phyloP scores from a whole-genome alignment of 2,797 vertebrate genomes.

The Nannoperca australis region DNA sequence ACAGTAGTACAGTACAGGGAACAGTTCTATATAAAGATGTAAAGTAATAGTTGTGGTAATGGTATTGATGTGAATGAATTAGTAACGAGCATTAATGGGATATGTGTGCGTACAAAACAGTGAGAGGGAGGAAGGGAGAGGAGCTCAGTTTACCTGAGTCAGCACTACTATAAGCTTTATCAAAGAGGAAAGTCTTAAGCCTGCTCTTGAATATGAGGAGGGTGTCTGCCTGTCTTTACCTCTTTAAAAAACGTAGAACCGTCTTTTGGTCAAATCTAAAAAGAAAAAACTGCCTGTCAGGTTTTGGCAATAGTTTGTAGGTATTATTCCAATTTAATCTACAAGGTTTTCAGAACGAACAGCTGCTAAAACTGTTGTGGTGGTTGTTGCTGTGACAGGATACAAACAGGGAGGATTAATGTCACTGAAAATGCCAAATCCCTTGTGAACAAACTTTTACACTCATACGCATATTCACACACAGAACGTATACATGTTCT shows the following conservation, averaged over 20 bases:
- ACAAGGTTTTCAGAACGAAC: conserved; percentile 10
- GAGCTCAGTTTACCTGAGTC: too few species aligned
- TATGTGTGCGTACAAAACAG: too few species aligned
- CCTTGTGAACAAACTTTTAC: conserved; percentile 47
- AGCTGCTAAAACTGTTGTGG: conserved; percentile 34
- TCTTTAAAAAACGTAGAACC: background rate
- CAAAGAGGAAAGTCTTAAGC: too few species aligned
- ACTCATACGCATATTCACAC: conserved; percentile 37
- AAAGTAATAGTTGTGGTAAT: too few species aligned
- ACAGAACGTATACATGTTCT: conserved; percentile 26
- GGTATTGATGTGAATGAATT: too few species aligned
- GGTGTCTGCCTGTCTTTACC: background rate
- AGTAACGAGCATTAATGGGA: too few species aligned
- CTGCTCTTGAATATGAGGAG: too few species aligned
- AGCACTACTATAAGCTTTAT: too few species aligned
- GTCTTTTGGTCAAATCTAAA: conserved; percentile 1
- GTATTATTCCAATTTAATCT: conserved; percentile 30
- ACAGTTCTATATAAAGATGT: too few species aligned
- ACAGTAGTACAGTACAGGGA: too few species aligned
- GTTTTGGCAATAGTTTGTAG: conserved; percentile 3
- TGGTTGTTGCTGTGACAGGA: conserved; percentile 19
- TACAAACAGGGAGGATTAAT: conserved; percentile 58
- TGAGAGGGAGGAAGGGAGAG: too few species aligned
- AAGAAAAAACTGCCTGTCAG: background rate
- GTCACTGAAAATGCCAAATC: conserved; percentile 56